phyloP scores from a whole-genome alignment of 2,888 invertebrate species.

The Apotomis capreana region DNA sequence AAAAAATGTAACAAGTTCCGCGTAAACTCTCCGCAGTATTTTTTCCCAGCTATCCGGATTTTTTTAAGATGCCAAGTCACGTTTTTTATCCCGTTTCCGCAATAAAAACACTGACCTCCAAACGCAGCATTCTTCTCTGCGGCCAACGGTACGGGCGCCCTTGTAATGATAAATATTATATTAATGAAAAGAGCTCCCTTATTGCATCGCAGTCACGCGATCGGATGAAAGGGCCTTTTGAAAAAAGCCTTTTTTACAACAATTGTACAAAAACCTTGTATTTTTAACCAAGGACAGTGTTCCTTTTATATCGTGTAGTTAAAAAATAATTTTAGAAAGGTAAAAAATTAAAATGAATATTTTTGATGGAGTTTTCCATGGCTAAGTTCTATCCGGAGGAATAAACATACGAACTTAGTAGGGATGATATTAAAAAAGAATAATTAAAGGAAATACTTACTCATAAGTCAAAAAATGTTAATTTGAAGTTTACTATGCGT shows the following conservation, averaged over 20 bases:
- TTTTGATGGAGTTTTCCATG: no score
- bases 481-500: not conserved
- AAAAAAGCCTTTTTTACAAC: constrained; percentile 50
- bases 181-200: constrained; percentile 57
- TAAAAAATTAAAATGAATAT: no score
- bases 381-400: no score
- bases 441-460: not conserved
- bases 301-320: constrained; percentile 1
- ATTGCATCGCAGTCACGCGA: constrained; percentile 61
- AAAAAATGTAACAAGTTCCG: no score
- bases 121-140: constrained; percentile 44
- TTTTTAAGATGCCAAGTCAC: constrained; percentile 27
- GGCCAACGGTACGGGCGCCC: constrained; percentile 55
- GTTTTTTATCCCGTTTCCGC: constrained; percentile 21
- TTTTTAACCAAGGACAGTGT: constrained; percentile 39
- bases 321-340: not conserved
- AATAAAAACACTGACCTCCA: constrained; percentile 53
- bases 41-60: not conserved
- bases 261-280: constrained; percentile 37
- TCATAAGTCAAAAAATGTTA: no score
- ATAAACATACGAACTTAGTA: no score
- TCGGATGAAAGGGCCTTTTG: constrained; percentile 52
- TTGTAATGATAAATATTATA: constrained; percentile 57
- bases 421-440: no score
- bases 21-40: not conserved